These are phyloP conservation scores for Amphiprion ocellaris DNA, from an alignment of 2,113 vertebrate species.

Conservation along the genomic window DNA sequence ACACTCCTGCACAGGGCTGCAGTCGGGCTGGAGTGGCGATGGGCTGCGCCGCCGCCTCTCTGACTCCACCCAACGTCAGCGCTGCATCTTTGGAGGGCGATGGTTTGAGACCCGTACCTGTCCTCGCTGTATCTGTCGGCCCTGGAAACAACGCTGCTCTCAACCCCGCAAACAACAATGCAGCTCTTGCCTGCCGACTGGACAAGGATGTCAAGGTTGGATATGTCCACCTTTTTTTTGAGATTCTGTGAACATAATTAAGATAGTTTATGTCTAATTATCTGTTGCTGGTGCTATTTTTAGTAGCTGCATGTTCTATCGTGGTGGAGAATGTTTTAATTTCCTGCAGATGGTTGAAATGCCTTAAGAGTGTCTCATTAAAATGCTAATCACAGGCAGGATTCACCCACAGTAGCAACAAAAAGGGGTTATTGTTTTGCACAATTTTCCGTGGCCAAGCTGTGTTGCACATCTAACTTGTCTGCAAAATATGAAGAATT, in stretches of 20 bases:
- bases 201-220: slow-evolving; percentile 94
- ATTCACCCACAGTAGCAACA: not conserved
- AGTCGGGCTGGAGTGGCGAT: slow-evolving; percentile 82
- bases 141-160: slow-evolving; percentile 80
- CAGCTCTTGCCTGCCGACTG: slow-evolving; percentile 81
- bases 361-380: not conserved
- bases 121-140: slow-evolving; percentile 70
- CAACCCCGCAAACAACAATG: slow-evolving; percentile 75
- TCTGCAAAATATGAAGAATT: slow-evolving; percentile 4
- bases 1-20: slow-evolving; percentile 76
- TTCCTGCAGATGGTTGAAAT: slow-evolving; percentile 19
- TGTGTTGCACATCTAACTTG: not conserved
- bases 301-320: not conserved
- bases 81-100: slow-evolving; percentile 89
- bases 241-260: not conserved
- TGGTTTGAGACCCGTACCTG: slow-evolving; percentile 74
- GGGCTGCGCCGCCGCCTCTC: slow-evolving; percentile 87
- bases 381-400: not conserved
- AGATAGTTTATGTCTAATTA: not conserved
- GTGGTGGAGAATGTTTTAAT: not conserved
- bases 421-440: not conserved
- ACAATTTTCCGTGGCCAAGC: not conserved
- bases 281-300: not conserved
- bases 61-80: slow-evolving; percentile 86
- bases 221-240: not conserved